Base-by-base conservation (phyloP, 2,113 vertebrate genomes). In the Urocolius indicus region DNA sequence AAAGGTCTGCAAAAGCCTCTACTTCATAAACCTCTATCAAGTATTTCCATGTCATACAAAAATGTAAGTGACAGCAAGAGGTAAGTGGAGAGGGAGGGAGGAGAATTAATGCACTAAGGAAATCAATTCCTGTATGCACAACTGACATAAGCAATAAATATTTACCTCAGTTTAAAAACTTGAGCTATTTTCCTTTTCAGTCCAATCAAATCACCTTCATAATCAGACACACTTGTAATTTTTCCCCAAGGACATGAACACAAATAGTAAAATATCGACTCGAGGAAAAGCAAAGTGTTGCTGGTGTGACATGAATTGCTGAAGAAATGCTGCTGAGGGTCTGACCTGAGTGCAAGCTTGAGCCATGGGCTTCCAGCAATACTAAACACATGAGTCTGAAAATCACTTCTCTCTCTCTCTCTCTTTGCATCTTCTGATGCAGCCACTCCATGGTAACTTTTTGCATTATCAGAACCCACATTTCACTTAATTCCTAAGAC, bases 181-280 rank as follows among this genome's bases (percentile, higher is more conserved):
- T 48, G 4, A 41, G 46, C 38, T 73, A 10, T 91, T 95, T 94
- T 86, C 65, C 79, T 65, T 87, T 81, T 75, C 66, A 58, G 68
- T 58, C 55, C 67, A 87, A 96, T 85, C 87, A 95, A 93, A 95
- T 90, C 89, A 91, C 80, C 59, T 77, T 89, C 43, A 52, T 81
- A 89, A 87, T 94, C 88, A 89, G 16, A 84, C 0, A 0, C 65
- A 82, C 73, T 89, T 93, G 57, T 58, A 81, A 49, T 86, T 96
- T 88, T 82, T 82, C 94, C 88, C 79, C 58, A 94, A 30, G 79
- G 76, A n/a, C 69, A n/a, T 10, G 68, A 86, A 77, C 61, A 34
- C 75, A 80, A 82, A 67, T 49, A 71, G 72, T 45, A 81, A 93
- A 94, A 78, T 57, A 86, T 49, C n/a, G 74, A 68, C 83, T 52